Base-by-base conservation (phyloP, 2,113 vertebrate species). In the Coptodon bakossiorum region DNA sequence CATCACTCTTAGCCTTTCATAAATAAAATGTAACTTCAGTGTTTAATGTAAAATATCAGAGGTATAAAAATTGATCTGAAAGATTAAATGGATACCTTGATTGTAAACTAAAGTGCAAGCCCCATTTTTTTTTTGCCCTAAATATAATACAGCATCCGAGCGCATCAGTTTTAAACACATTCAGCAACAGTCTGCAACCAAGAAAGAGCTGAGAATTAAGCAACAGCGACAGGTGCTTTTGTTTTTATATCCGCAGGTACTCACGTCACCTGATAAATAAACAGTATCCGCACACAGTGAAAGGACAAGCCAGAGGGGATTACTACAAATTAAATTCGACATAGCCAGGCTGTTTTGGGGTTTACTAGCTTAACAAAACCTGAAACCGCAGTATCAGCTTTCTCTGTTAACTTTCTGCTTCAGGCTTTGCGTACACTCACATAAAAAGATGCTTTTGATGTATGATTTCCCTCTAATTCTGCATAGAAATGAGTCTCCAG, bases 11-110 rank as follows among this genome's bases (percentile, higher is more conserved):
- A 88, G 13, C 22, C 34, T 73, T 66, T 81, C 29, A 81, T 71
- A 68, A 91, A 85, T 73, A 61, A 36, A 83, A 52, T 36, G 29
- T 13, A 6, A 66, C 40, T 87, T 68, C 88, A 91, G 85, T 89
- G 82, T 89, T 90, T 82, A 31, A 85, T 50, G 59, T 86, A 78
- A 80, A 68, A 85, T 45, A 88, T 57, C 4, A 87, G 10, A 12
- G 45, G n/a, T 57, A 56, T 53, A 22, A 87, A 86, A 83, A n/a
- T 7, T 22, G 6, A 85, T 63, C 9, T 43, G 9, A 57, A 56
- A 27, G 48, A 80, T 56, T 24, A 89, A 87, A 80, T 80, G 13
- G 2, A 71, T 36, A 43, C 19, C 36, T 19, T 53, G 6, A 66
- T 6, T 10, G 16, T 40, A 84, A 73, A 73, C 24, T 61, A n/a